Conservation (phyloP, 1,140 invertebrate genomes). For the silkworm (Bombyx mori) region ASM3026992v2 NC_085107.1:2876001-2876500, state of each 20-base stretch:
- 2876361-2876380: constrained; percentile 65
- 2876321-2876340: constrained; percentile 65
- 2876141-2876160: neutral
- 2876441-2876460: constrained; percentile 71
- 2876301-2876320: constrained; percentile 63
- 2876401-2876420: constrained; percentile 71
- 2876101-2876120: constrained; percentile 12
- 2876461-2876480: constrained; percentile 72
- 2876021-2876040: constrained; percentile 37
- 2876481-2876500: constrained; percentile 66
- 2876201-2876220: neutral
- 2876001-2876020: constrained; percentile 15
- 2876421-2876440: constrained; percentile 71
- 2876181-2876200: constrained; percentile 4
- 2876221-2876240: neutral
- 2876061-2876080: constrained; percentile 18
- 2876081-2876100: neutral
- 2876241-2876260: neutral
- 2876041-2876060: constrained; percentile 29
- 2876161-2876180: constrained; percentile 11
- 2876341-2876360: constrained; percentile 67
- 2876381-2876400: constrained; percentile 70
- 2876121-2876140: constrained; percentile 30
- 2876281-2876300: constrained; percentile 68
- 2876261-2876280: constrained; percentile 4